A percentile compares a stretch with the other conserved stretches of the same genome.
Evolutionary conservation across 2,797 vertebrate species (phyloP).

Genomic region (Typhlichthys subterraneus): DNA sequence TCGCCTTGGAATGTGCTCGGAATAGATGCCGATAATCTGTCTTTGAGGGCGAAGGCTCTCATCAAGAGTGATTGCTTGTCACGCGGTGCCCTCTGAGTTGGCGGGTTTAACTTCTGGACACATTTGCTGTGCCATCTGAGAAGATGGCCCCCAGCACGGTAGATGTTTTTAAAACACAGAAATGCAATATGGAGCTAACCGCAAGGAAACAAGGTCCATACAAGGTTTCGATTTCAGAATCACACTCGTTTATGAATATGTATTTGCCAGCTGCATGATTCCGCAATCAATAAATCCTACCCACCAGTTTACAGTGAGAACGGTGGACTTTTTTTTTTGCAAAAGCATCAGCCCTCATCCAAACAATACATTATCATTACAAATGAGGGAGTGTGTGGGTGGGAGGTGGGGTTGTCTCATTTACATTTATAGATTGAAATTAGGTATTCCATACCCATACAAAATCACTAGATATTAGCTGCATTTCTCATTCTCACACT

Average conservation of each 20-base stretch:
- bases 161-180: conserved; percentile 17
- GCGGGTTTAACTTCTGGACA: conserved; percentile 32
- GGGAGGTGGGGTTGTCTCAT: conserved; percentile 44
- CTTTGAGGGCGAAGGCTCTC: conserved; percentile 88
- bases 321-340: conserved; percentile 32
- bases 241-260: conserved; percentile 77
- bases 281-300: conserved; percentile 79
- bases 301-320: conserved; percentile 69
- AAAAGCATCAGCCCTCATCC: conserved; percentile 67
- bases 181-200: conserved; percentile 39
- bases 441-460: conserved; percentile 51
- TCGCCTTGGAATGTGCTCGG: conserved; percentile 94
- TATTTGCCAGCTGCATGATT: conserved; percentile 71
- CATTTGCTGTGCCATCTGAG: conserved; percentile 69
- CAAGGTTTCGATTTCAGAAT: conserved; percentile 72
- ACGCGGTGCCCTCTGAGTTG: conserved; percentile 77
- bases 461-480: conserved; percentile 30
- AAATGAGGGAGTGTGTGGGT: conserved; percentile 61
- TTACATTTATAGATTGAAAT: conserved; percentile 81
- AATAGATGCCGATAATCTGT: conserved; percentile 94
- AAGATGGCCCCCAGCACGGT: conserved; percentile 32
- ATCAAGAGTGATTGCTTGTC: conserved; percentile 91
- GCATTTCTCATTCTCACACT: conserved; percentile 12
- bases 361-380: conserved; percentile 80
- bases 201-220: conserved; percentile 51